Conservation (phyloP, 2,888 invertebrate species). For the Lycocerus yunnanus region DNA sequence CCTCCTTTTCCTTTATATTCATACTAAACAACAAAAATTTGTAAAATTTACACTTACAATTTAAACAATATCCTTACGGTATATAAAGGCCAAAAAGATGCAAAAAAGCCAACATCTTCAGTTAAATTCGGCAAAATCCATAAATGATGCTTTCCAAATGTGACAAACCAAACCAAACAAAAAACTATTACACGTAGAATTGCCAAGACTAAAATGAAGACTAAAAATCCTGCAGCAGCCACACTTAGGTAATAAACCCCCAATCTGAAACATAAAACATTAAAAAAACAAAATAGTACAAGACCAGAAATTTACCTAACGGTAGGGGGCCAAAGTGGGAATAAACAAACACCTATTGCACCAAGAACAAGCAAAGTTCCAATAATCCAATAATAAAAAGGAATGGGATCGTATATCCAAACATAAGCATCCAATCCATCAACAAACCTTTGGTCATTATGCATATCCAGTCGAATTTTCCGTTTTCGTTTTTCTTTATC, state of each 20-base stretch:
- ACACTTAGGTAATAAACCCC: slow-evolving; percentile 97
- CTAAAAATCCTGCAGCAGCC: slow-evolving; percentile 92
- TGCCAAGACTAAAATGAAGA: slow-evolving; percentile 88
- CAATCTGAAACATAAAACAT: slow-evolving; percentile 61
- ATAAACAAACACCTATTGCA: slow-evolving; percentile 94
- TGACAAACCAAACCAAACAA: slow-evolving; percentile 85
- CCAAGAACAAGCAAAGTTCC: slow-evolving; percentile 89
- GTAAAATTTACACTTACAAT: not conserved
- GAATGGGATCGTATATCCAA: slow-evolving; percentile 98
- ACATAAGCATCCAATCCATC: slow-evolving; percentile 96
- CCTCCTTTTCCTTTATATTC: slow-evolving; percentile 75
- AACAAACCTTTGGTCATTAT: slow-evolving; percentile 90
- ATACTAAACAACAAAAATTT: slow-evolving; percentile 62
- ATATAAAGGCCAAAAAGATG: slow-evolving; percentile 97
- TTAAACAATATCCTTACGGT: slow-evolving; percentile 61
- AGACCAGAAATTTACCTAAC: slow-evolving; percentile 65
- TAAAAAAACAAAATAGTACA: not conserved
- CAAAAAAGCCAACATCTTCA: slow-evolving; percentile 98
- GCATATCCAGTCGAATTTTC: slow-evolving; percentile 96
- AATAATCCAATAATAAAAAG: slow-evolving; percentile 91
- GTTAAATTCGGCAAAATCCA: slow-evolving; percentile 99
- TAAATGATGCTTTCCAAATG: slow-evolving; percentile 88
- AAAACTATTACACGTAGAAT: slow-evolving; percentile 90
- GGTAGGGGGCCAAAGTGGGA: slow-evolving; percentile 98
- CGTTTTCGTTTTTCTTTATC: slow-evolving; percentile 76